phyloP scores from a whole-genome alignment of 2,888 invertebrate species.

The Drosophila fulvimacula region DNA sequence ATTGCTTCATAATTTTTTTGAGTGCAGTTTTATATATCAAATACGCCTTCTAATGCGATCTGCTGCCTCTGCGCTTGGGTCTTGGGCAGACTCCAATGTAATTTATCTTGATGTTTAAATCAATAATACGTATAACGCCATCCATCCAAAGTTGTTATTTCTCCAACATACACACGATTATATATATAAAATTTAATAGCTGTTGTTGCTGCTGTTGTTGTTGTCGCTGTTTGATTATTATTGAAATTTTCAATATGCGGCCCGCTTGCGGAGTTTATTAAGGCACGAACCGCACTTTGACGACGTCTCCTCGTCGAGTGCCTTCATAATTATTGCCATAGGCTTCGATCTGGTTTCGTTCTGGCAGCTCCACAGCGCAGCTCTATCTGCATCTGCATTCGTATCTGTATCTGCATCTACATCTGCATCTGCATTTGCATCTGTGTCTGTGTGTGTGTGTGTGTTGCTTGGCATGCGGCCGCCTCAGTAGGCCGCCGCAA shows the following conservation, averaged over 20 bases:
- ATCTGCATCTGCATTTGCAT: conserved; percentile 1
- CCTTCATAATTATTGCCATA: conserved; percentile 77
- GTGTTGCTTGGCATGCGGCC: conserved; percentile 47
- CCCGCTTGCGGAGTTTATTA: conserved; percentile 69
- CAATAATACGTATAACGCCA: conserved; percentile 80
- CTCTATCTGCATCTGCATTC: conserved; percentile 35
- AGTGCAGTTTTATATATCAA: conserved; percentile 14
- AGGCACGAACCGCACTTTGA: conserved; percentile 65
- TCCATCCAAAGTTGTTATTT: conserved; percentile 52
- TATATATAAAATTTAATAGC: conserved; percentile 53
- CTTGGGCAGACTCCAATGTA: conserved; percentile 71
- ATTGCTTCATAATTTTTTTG: too few species aligned
- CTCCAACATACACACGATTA: conserved; percentile 23
- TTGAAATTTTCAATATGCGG: conserved; percentile 70
- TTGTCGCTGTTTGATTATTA: conserved; percentile 51
- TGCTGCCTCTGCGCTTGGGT: conserved; percentile 42
- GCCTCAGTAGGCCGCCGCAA: conserved; percentile 48
- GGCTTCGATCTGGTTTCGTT: conserved; percentile 79
- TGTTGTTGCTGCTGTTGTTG: conserved; percentile 44
- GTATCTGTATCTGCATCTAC: conserved; percentile 28
- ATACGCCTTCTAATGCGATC: conserved; percentile 59
- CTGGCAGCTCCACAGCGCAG: conserved; percentile 32
- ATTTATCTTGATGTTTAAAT: conserved; percentile 84
- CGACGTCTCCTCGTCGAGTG: conserved; percentile 50
- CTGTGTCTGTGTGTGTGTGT: conserved; percentile 12